phyloP scores from a whole-genome alignment of 2,113 vertebrate species.

The Engraulis encrasicolus region DNA sequence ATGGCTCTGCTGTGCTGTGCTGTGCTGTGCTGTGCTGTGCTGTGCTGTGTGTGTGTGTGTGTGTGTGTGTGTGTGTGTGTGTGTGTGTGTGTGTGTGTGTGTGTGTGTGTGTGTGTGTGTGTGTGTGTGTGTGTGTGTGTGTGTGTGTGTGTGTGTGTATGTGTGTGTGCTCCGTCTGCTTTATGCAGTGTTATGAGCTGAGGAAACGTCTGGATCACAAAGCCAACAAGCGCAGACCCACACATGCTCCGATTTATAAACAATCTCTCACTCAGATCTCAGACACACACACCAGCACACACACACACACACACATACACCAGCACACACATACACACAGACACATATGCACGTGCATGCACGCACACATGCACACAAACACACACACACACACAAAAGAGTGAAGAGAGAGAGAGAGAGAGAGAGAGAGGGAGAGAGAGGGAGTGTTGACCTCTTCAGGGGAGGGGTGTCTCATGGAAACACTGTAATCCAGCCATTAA shows the following conservation, averaged over 20 bases:
- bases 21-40: too few relatives aligned
- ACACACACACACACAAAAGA: constrained; percentile 3
- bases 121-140: neutral
- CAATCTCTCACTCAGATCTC: neutral
- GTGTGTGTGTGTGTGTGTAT: neutral
- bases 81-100: neutral
- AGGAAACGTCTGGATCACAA: neutral
- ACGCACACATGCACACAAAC: neutral
- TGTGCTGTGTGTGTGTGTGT: neutral
- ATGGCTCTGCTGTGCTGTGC: too few relatives aligned
- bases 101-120: neutral
- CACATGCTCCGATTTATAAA: neutral
- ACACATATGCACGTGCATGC: too few relatives aligned
- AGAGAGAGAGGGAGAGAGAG: neutral
- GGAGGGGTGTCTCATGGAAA: constrained; percentile 27
- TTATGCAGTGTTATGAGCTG: neutral
- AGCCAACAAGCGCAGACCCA: neutral
- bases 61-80: neutral
- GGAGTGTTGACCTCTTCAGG: constrained; percentile 42
- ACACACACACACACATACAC: neutral
- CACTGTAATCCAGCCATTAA: neutral
- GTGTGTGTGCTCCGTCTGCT: neutral
- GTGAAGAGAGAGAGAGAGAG: neutral
- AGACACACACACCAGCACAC: neutral
- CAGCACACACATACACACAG: neutral